Conservation (phyloP, 1,140 invertebrate genomes). For the Pissodes strobi region DNA sequence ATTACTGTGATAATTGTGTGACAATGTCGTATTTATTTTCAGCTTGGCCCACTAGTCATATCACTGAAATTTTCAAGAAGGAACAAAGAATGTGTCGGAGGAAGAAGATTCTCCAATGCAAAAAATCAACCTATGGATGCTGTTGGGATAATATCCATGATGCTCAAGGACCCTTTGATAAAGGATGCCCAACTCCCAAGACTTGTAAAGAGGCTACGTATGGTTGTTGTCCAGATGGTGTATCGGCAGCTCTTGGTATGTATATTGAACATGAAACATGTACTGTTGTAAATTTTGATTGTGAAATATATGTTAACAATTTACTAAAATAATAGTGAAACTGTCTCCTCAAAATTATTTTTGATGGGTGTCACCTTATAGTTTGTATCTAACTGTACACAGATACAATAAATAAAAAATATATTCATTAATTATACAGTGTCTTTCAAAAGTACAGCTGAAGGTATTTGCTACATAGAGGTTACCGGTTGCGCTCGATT, state of each 20-base stretch:
- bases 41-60: slow-evolving; percentile 44
- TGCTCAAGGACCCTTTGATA: slow-evolving; percentile 83
- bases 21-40: neutral
- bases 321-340: too few relatives aligned
- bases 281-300: slow-evolving; percentile 45
- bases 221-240: slow-evolving; percentile 88
- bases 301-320: neutral
- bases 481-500: too few relatives aligned
- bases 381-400: too few relatives aligned
- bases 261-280: neutral
- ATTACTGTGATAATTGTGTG: neutral
- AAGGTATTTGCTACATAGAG: too few relatives aligned
- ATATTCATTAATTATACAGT: too few relatives aligned
- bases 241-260: slow-evolving; percentile 73
- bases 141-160: slow-evolving; percentile 84
- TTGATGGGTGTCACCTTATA: too few relatives aligned
- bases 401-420: too few relatives aligned
- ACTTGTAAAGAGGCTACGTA: slow-evolving; percentile 81
- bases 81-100: slow-evolving; percentile 66
- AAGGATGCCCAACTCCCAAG: slow-evolving; percentile 73
- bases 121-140: slow-evolving; percentile 79
- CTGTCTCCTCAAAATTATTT: too few relatives aligned
- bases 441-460: too few relatives aligned
- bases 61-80: slow-evolving; percentile 58
- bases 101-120: slow-evolving; percentile 67